A percentile compares a stretch with the other conserved stretches of the same genome.
Evolutionary conservation across 2,113 vertebrate species (phyloP).

Genomic region (Genyomyrus donnyi): DNA sequence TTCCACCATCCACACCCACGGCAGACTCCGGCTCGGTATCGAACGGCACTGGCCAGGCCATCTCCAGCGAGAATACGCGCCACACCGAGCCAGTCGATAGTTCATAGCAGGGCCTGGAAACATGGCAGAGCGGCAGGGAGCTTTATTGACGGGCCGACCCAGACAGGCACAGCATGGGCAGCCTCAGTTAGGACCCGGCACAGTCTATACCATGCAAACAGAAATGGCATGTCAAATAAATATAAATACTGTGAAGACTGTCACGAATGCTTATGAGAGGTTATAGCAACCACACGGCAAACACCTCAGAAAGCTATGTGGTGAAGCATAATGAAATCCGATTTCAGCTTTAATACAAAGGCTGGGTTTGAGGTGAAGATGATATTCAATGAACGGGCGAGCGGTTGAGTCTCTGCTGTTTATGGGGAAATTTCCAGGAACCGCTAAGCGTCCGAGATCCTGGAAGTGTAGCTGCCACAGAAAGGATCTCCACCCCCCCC

Average conservation of each 20-base stretch:
- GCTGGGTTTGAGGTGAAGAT: not conserved
- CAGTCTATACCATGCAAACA: not conserved
- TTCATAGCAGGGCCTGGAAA: not conserved
- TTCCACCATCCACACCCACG: not conserved
- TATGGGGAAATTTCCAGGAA: not conserved
- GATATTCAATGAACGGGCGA: not conserved
- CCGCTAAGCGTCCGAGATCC: not conserved
- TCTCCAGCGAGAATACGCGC: not conserved
- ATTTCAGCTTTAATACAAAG: not conserved
- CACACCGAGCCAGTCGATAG: not conserved
- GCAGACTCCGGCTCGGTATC: not conserved
- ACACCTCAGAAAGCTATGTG: not conserved
- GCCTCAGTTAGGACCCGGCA: not conserved
- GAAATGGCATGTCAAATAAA: not conserved
- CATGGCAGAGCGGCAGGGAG: not conserved
- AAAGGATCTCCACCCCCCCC: not conserved
- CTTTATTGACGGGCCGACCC: not conserved
- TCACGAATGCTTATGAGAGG: not conserved
- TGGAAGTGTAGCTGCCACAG: not conserved
- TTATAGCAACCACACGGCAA: not conserved
- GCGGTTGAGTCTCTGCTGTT: not conserved
- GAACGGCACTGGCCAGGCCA: not conserved
- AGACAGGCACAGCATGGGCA: not conserved
- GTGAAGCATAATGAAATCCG: not conserved
- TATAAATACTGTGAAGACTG: not conserved